A percentile compares a stretch with the other conserved stretches of the same genome.
Evolutionary conservation across 1,140 invertebrate genomes (phyloP).

Genomic region (Cephus cinctus): DNA sequence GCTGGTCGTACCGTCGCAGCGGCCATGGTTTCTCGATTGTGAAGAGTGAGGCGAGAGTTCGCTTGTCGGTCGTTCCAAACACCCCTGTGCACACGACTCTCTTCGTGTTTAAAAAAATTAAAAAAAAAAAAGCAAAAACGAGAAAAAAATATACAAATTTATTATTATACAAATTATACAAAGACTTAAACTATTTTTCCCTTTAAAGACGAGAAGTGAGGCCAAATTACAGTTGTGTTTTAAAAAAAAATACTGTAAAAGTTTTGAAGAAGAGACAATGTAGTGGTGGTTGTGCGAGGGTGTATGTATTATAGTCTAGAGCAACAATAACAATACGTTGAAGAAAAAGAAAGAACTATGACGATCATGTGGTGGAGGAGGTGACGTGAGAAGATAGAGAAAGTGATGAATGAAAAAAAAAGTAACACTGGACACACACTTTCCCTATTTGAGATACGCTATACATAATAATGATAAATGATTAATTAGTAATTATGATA

Average conservation of each 20-base stretch:
- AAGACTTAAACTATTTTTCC: constrained; percentile 20
- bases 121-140: too few relatives aligned
- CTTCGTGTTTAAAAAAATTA: too few relatives aligned
- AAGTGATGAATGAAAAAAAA: background rate
- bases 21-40: constrained; percentile 13
- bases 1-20: background rate
- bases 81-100: too few relatives aligned
- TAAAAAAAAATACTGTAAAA: constrained; percentile 7
- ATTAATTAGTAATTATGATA: constrained; percentile 43
- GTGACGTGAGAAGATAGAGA: constrained; percentile 1
- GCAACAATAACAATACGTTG: constrained; percentile 19
- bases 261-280: constrained; percentile 7
- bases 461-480: constrained; percentile 42
- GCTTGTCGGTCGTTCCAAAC: background rate
- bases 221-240: constrained; percentile 39
- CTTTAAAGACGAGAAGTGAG: constrained; percentile 22
- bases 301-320: constrained; percentile 44
- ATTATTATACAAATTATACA: constrained; percentile 17
- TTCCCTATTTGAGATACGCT: constrained; percentile 40
- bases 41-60: too few relatives aligned
- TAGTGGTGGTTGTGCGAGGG: constrained; percentile 21
- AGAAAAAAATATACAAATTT: too few relatives aligned
- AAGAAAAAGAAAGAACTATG: constrained; percentile 20
- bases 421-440: constrained; percentile 8
- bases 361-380: background rate